phyloP scores from a whole-genome alignment of 2,888 invertebrate species.

The Cecidostiba fungosa region DNA sequence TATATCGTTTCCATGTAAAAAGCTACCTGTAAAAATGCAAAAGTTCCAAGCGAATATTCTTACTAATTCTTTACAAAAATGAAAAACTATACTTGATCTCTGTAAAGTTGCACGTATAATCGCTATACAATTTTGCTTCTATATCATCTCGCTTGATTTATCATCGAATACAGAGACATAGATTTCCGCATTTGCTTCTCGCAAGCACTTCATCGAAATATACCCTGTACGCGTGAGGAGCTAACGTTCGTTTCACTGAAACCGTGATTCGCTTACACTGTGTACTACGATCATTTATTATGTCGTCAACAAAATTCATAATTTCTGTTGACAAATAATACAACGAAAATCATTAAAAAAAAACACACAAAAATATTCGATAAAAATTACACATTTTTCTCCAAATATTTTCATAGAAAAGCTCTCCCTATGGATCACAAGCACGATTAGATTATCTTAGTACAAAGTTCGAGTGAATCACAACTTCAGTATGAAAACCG shows the following conservation, averaged over 20 bases:
- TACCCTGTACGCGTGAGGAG: background rate
- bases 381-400: background rate
- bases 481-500: background rate
- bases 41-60: background rate
- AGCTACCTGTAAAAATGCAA: conserved; percentile 24
- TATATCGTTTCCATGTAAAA: background rate
- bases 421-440: background rate
- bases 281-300: background rate
- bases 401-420: background rate
- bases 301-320: background rate
- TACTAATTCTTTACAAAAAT: conserved; percentile 5
- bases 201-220: background rate
- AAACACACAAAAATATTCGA: background rate
- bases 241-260: background rate
- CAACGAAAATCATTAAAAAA: background rate
- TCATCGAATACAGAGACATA: background rate
- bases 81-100: conserved; percentile 13
- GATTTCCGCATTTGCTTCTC: background rate
- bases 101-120: background rate
- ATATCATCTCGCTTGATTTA: background rate
- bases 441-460: background rate
- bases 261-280: background rate
- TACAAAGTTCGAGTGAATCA: background rate
- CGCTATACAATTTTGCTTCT: background rate
- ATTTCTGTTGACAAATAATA: background rate